phyloP scores from a whole-genome alignment of 2,797 vertebrate genomes.

The Pelodytes ibericus region DNA sequence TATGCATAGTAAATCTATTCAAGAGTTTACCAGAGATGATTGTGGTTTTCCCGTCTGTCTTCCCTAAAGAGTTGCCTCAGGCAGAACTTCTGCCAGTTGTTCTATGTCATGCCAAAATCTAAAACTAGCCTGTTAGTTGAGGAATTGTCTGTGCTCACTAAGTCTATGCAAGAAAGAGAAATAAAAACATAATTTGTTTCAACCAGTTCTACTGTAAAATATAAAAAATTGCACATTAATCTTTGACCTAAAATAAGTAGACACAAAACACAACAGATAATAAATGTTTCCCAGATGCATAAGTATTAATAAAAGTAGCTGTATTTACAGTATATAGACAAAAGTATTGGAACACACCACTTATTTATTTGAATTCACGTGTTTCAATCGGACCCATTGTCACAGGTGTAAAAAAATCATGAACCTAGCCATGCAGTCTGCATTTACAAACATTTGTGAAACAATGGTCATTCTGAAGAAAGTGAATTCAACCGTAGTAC shows the following conservation, averaged over 20 bases:
- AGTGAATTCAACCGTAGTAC: too few relatives aligned
- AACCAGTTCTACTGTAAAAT: neutral
- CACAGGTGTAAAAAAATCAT: too few relatives aligned
- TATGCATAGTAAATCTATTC: constrained; percentile 45
- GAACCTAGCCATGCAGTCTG: too few relatives aligned
- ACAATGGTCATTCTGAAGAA: too few relatives aligned
- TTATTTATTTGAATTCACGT: too few relatives aligned
- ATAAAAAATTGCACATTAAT: neutral
- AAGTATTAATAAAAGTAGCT: too few relatives aligned
- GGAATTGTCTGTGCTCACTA: constrained; percentile 12
- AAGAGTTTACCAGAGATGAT: constrained; percentile 43
- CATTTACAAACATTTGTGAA: too few relatives aligned
- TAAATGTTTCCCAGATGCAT: too few relatives aligned
- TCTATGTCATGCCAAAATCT: constrained; percentile 46
- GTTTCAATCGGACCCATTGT: too few relatives aligned
- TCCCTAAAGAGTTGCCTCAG: constrained; percentile 49
- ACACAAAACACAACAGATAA: too few relatives aligned
- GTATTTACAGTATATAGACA: too few relatives aligned
- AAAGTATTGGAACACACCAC: too few relatives aligned
- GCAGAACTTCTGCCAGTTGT: constrained; percentile 48
- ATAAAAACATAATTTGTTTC: constrained; percentile 13
- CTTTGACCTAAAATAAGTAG: neutral
- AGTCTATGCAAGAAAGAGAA: constrained; percentile 10
- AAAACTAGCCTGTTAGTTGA: constrained; percentile 34
- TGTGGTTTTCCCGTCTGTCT: constrained; percentile 51